Percentiles rank a stretch among this genome's conserved stretches.
These are phyloP conservation scores for Bothrops jararaca DNA, from an alignment of 2,113 vertebrate species.

Conservation along the genomic window DNA sequence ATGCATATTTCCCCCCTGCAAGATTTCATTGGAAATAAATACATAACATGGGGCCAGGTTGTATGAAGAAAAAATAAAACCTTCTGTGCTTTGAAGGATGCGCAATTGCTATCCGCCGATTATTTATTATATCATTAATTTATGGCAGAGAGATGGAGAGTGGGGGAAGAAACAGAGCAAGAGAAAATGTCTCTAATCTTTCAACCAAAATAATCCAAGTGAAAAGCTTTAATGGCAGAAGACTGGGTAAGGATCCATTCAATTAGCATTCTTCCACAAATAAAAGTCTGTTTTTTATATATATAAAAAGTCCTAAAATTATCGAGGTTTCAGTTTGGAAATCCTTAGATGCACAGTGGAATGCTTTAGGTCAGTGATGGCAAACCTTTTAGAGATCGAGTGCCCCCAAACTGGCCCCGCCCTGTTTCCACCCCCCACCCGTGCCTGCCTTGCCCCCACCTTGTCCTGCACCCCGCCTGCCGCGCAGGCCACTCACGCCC, in stretches of 20 bases:
- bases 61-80: conserved; percentile 7
- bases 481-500: too few relatives aligned
- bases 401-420: too few relatives aligned
- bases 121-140: conserved; percentile 43
- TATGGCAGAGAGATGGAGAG: conserved; percentile 6
- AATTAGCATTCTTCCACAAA: not conserved
- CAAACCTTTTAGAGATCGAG: too few relatives aligned
- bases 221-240: not conserved
- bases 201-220: conserved; percentile 36
- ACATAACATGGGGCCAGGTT: conserved; percentile 39
- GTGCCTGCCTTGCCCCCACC: too few relatives aligned
- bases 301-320: not conserved
- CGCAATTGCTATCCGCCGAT: not conserved
- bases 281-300: fast-evolving
- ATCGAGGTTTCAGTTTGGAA: not conserved
- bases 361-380: not conserved
- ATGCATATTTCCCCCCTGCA: not conserved
- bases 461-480: too few relatives aligned
- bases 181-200: conserved; percentile 19
- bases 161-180: not conserved
- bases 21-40: conserved; percentile 43
- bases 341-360: not conserved
- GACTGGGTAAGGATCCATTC: not conserved
- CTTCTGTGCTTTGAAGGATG: conserved; percentile 24
- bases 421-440: too few relatives aligned